Conservation (phyloP, 2,888 invertebrate genomes). For the Aspidapion aeneum region DNA sequence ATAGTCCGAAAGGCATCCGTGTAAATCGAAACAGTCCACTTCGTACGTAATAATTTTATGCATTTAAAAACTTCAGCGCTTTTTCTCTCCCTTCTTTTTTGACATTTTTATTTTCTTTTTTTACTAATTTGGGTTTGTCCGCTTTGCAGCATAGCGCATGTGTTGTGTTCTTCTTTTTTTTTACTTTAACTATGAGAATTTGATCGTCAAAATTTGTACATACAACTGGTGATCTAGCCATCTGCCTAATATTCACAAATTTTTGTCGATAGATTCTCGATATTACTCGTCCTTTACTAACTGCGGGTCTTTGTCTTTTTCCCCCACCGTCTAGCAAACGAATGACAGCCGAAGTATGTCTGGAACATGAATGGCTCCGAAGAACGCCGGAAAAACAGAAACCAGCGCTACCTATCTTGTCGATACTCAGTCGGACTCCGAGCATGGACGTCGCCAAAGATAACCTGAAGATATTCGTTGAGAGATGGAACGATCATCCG, state of each 20-base stretch:
- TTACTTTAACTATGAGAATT: too few relatives aligned
- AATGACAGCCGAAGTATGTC: constrained; percentile 78
- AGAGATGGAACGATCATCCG: constrained; percentile 85
- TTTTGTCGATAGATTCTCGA: too few relatives aligned
- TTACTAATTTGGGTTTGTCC: constrained; percentile 43
- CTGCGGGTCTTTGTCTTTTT: constrained; percentile 46
- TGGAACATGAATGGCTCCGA: constrained; percentile 81
- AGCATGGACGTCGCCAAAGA: constrained; percentile 74
- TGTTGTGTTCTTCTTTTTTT: constrained; percentile 27
- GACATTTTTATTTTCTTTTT: constrained; percentile 13
- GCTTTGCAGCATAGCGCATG: constrained; percentile 29
- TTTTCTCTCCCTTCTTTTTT: neutral
- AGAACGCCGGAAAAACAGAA: constrained; percentile 51
- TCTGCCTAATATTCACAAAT: too few relatives aligned
- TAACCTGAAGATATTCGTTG: constrained; percentile 79
- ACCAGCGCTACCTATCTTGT: constrained; percentile 34
- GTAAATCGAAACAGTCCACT: too few relatives aligned
- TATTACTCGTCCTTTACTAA: too few relatives aligned
- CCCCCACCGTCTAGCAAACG: constrained; percentile 64
- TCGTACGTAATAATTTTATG: too few relatives aligned
- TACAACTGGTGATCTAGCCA: too few relatives aligned
- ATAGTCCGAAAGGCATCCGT: too few relatives aligned
- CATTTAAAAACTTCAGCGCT: neutral
- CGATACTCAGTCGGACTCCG: constrained; percentile 33
- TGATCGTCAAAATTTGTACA: too few relatives aligned